phyloP scores from a whole-genome alignment of 2,797 vertebrate species.

The Knipowitschia caucasica region DNA sequence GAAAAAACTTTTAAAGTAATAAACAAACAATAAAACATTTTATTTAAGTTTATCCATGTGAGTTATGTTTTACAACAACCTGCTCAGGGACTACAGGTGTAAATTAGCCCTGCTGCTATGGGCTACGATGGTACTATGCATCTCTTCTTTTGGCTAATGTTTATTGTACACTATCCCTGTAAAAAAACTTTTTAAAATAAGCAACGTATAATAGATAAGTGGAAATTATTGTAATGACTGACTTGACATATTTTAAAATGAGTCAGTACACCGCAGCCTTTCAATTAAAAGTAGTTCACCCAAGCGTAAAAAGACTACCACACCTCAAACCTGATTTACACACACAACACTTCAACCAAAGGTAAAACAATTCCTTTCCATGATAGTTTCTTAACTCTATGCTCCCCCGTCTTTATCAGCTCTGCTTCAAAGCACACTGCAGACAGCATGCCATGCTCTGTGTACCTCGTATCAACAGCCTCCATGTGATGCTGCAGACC shows the following conservation, averaged over 20 bases:
- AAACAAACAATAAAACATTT: too few relatives aligned
- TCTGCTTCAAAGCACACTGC: slow-evolving; percentile 10
- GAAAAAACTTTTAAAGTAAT: too few relatives aligned
- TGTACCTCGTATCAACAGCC: slow-evolving; percentile 66
- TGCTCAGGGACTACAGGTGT: too few relatives aligned
- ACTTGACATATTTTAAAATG: slow-evolving; percentile 29
- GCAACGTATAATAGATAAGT: neutral
- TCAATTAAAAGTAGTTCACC: slow-evolving; percentile 24
- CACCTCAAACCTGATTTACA: slow-evolving; percentile 21
- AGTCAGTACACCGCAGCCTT: slow-evolving; percentile 15
- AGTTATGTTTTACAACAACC: too few relatives aligned
- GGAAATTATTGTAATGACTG: slow-evolving; percentile 2
- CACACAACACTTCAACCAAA: slow-evolving; percentile 16
- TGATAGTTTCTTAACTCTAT: slow-evolving; percentile 32
- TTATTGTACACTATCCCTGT: too few relatives aligned
- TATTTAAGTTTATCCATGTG: too few relatives aligned
- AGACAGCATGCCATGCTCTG: slow-evolving; percentile 36
- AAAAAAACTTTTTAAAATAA: neutral
- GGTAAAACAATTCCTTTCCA: slow-evolving; percentile 12
- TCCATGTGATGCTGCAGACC: slow-evolving; percentile 68
- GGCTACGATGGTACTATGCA: too few relatives aligned
- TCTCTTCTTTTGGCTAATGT: too few relatives aligned
- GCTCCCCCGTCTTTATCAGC: slow-evolving; percentile 18
- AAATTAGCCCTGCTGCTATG: too few relatives aligned
- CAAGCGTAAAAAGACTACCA: slow-evolving; percentile 15